Percentiles rank a stretch among this genome's conserved stretches.
phyloP scores from a whole-genome alignment of 2,888 invertebrate species.

The Bruchidius siliquastri region DNA sequence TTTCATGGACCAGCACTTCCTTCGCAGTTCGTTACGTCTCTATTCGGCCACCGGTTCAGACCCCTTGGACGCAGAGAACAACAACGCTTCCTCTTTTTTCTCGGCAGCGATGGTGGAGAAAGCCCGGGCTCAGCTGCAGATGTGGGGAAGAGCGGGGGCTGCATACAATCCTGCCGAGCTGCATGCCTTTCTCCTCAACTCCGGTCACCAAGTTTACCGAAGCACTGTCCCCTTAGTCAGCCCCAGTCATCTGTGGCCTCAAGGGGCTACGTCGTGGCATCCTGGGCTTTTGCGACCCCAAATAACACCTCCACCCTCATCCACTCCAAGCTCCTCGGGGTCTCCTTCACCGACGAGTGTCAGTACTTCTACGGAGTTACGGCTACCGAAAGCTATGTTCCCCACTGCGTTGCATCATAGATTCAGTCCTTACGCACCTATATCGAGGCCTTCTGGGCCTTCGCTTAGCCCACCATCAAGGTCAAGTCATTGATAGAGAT shows the following conservation, averaged over 20 bases:
- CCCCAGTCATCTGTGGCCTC: slow-evolving; percentile 49
- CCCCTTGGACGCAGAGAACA: slow-evolving; percentile 50
- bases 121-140: slow-evolving; percentile 50
- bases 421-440: slow-evolving; percentile 46
- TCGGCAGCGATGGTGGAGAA: slow-evolving; percentile 57
- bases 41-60: slow-evolving; percentile 51
- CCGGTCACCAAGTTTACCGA: slow-evolving; percentile 41
- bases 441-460: slow-evolving; percentile 29
- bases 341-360: slow-evolving; percentile 38
- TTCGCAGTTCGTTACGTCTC: slow-evolving; percentile 56
- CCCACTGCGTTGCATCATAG: slow-evolving; percentile 46
- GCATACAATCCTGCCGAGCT: slow-evolving; percentile 53
- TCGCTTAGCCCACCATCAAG: slow-evolving; percentile 34
- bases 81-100: slow-evolving; percentile 47
- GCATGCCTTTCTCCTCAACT: slow-evolving; percentile 44
- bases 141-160: slow-evolving; percentile 51
- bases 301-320: slow-evolving; percentile 46
- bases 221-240: slow-evolving; percentile 41
- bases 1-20: slow-evolving; percentile 72
- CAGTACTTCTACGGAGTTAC: slow-evolving; percentile 32
- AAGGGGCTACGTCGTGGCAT: slow-evolving; percentile 39
- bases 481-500: slow-evolving; percentile 32
- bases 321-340: slow-evolving; percentile 57
- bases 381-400: slow-evolving; percentile 48
- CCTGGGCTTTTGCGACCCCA: slow-evolving; percentile 45